Evolutionary conservation across 2,113 vertebrate species (phyloP).

Genomic region (Hirundichthys speculiger): DNA sequence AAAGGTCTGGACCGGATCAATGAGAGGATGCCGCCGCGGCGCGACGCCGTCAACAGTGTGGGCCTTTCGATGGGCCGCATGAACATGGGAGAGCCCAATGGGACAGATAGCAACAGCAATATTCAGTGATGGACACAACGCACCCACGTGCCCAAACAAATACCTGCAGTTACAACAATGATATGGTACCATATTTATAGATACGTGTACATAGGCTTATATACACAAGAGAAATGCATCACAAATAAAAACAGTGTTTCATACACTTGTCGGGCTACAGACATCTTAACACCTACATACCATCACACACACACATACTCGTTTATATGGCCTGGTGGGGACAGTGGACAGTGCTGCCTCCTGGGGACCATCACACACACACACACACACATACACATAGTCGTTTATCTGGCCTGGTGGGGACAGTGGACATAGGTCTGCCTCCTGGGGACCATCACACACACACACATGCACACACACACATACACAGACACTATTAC

Average conservation of each 20-base stretch:
- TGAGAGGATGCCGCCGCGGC: slow-evolving; percentile 82
- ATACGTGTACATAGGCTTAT: slow-evolving; percentile 68
- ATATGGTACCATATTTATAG: slow-evolving; percentile 59
- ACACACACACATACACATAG: too few relatives aligned
- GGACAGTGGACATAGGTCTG: too few relatives aligned
- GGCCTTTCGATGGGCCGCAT: slow-evolving; percentile 83
- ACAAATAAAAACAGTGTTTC: slow-evolving; percentile 12
- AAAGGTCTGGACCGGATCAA: slow-evolving; percentile 85
- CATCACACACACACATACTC: slow-evolving; percentile 27
- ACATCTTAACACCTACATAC: not conserved
- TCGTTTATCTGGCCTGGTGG: too few relatives aligned
- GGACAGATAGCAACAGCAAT: slow-evolving; percentile 86
- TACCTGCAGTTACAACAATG: slow-evolving; percentile 44
- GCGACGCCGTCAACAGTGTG: slow-evolving; percentile 80
- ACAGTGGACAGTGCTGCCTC: too few relatives aligned
- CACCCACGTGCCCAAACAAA: slow-evolving; percentile 37
- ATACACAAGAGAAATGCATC: slow-evolving; percentile 41
- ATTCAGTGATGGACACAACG: slow-evolving; percentile 78
- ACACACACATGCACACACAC: slow-evolving; percentile 32
- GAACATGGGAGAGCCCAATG: slow-evolving; percentile 85
- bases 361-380: too few relatives aligned
- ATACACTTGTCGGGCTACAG: not conserved
- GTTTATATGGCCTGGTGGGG: too few relatives aligned
- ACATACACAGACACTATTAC: slow-evolving; percentile 37
- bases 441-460: too few relatives aligned